Evolutionary conservation across 2,888 invertebrate species (phyloP), one percentile per base, ranked within the genome.

Genomic region (Temnothorax unifasciatus): DNA sequence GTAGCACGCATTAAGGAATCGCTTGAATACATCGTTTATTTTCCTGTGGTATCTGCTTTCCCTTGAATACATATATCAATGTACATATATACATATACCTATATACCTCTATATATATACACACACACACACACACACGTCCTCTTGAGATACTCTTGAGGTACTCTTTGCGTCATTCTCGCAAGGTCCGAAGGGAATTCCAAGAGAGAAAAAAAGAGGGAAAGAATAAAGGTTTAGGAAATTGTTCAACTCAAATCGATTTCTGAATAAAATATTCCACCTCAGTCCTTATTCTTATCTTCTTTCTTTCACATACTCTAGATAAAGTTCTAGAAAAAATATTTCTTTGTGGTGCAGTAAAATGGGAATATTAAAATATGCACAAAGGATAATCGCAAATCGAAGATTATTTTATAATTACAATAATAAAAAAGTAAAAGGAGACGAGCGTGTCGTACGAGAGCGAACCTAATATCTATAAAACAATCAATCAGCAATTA

Each of bases 191-290:
- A 77, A 69, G 77, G 29, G 29, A 69, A 57, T 57, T 68, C 41
- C 15, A 44, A 68, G 9, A 64, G 13, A 76, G 3, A 6, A 0
- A 41, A 66, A 41, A 77, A 21, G 1, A 38, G 18, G 4, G 8
- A 25, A 34, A 11, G 38, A 52, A 47, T 74, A 50, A 73, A 81
- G 21, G 41, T 73, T 68, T 29, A 29, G 3, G 13, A 73, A 81
- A 61, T 61, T 81, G 29, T 73, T 73, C 75, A 18, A 54, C 13
- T 77, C 41, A 5, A 59, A 79, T 79, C 59, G 47, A 59, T 79
- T 73, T 59, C 21, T 25, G n/a, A 68, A 57, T 77, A 77, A 77
- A 77, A 57, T 77, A 77, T 77, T 77, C 69, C 5, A 15, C 9
- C 13, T 11, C 8, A 21, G 5, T 44, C 15, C 5, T 29, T 21